A percentile compares a stretch with the other conserved stretches of the same genome.
Evolutionary conservation across 2,113 vertebrate species (phyloP).

Genomic region (Antechinus flavipes): DNA sequence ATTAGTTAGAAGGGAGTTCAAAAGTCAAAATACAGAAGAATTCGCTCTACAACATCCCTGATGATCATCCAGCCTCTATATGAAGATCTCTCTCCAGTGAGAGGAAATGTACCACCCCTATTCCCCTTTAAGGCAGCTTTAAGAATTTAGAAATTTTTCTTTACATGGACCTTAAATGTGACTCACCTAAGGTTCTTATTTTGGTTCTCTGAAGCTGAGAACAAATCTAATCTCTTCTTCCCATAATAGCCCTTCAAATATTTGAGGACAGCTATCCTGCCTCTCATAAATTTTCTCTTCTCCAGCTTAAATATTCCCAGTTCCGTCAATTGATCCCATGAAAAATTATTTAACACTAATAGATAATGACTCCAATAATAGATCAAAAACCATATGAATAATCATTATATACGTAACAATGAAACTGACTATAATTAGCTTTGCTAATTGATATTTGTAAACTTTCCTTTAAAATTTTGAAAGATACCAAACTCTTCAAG

Average conservation of each 20-base stretch:
- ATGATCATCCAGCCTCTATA: neutral
- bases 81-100: neutral
- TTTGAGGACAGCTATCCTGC: neutral
- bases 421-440: neutral
- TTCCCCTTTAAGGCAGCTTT: neutral
- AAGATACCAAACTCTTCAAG: constrained; percentile 8
- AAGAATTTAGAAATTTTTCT: neutral
- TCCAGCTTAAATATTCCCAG: neutral
- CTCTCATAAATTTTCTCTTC: neutral
- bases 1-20: neutral
- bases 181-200: neutral
- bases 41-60: neutral
- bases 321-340: neutral
- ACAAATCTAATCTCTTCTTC: neutral
- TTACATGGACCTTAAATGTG: neutral
- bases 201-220: neutral
- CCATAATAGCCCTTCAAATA: neutral
- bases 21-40: neutral
- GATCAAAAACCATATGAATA: neutral
- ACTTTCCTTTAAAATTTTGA: constrained; percentile 26
- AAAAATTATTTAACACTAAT: neutral
- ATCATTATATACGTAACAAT: neutral
- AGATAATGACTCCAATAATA: neutral
- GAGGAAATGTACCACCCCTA: neutral
- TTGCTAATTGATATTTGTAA: neutral